Conservation (phyloP, 2,113 vertebrate species). For the Pomatorhinus ruficollis region DNA sequence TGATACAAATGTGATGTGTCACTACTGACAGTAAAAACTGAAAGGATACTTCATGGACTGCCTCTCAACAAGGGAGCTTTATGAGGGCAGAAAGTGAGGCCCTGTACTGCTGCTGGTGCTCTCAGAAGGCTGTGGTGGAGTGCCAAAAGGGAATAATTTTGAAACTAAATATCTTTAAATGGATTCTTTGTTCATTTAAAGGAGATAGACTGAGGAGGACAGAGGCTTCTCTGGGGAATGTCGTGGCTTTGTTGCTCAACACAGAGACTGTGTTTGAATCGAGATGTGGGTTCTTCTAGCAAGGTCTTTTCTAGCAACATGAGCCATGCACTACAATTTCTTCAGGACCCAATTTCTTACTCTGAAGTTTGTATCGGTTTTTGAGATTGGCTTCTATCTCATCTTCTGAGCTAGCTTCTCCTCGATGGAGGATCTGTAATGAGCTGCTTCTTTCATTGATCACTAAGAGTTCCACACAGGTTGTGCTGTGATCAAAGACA, state of each 20-base stretch:
- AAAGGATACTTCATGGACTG: neutral
- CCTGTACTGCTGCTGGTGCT: neutral
- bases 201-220: neutral
- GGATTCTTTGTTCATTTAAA: conserved; percentile 41
- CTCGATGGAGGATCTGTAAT: neutral
- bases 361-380: neutral
- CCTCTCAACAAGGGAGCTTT: neutral
- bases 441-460: neutral
- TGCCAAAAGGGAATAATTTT: conserved; percentile 28
- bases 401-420: neutral
- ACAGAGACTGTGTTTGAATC: neutral
- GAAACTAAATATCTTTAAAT: conserved; percentile 45
- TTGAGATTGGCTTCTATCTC: neutral
- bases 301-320: neutral
- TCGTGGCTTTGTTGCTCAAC: conserved; percentile 8
- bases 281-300: neutral
- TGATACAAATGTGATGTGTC: neutral
- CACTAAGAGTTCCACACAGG: neutral
- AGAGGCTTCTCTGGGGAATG: conserved; percentile 2
- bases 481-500: neutral
- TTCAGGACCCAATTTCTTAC: neutral
- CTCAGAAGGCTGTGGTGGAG: neutral
- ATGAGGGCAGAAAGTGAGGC: neutral
- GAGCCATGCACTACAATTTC: neutral
- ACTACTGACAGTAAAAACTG: neutral